These are phyloP conservation scores for Psittacula derbiana DNA, from an alignment of 2,797 vertebrate species.

Conservation along the genomic window DNA sequence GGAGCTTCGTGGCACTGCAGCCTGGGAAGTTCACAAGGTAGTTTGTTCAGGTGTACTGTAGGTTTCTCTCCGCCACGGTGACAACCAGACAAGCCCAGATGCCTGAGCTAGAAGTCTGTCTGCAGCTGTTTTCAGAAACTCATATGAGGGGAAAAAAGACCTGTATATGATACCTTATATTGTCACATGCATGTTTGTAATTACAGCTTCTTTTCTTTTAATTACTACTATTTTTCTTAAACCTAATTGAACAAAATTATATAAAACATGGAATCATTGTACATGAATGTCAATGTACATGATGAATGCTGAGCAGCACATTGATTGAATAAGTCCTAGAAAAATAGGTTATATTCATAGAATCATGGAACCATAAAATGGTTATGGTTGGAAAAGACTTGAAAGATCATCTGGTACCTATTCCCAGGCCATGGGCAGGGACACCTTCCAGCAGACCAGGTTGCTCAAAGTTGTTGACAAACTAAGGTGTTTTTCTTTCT, in stretches of 20 bases:
- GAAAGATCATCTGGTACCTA: background rate
- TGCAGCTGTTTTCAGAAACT: background rate
- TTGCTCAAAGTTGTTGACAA: background rate
- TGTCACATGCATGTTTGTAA: background rate
- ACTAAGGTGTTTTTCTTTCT: background rate
- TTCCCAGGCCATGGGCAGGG: background rate
- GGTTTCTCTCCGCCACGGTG: background rate
- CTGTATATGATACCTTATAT: background rate
- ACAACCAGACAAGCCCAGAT: background rate
- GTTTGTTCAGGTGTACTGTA: background rate
- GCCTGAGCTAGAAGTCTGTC: background rate
- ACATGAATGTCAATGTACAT: fast-evolving
- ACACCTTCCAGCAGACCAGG: background rate
- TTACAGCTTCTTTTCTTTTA: background rate
- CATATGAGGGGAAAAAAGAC: background rate
- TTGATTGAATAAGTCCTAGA: background rate
- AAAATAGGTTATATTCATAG: background rate
- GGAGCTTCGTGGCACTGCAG: background rate
- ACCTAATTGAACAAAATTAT: background rate
- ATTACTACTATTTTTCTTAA: background rate
- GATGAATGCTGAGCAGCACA: background rate
- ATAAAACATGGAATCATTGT: background rate
- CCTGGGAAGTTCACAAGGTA: background rate
- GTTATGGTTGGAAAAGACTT: background rate
- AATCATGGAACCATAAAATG: background rate